phyloP scores from a whole-genome alignment of 2,113 vertebrate genomes.

The Campylomormyrus numenius region DNA sequence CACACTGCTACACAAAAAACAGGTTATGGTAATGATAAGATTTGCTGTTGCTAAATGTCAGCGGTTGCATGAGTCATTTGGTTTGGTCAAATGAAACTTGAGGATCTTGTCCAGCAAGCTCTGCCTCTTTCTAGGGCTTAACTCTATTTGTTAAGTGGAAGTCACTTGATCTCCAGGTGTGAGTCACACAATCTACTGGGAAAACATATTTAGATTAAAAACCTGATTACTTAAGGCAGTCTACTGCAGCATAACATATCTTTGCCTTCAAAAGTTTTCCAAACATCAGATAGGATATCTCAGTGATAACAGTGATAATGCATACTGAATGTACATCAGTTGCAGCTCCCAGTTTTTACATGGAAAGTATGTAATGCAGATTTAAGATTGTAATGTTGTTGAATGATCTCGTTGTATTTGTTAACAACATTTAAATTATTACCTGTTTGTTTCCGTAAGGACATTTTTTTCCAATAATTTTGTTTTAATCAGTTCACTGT shows the following conservation, averaged over 20 bases:
- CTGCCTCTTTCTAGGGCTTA: background rate
- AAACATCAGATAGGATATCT: background rate
- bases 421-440: background rate
- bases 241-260: background rate
- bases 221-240: background rate
- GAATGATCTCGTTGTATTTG: background rate
- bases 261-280: background rate
- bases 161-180: conserved; percentile 8
- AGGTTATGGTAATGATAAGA: background rate
- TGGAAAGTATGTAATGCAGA: background rate
- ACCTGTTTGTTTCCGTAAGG: background rate
- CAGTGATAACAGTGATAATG: background rate
- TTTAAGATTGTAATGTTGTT: background rate
- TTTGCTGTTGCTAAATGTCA: background rate
- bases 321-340: background rate
- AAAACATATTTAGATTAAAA: background rate
- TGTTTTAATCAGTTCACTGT: background rate
- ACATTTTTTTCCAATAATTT: background rate
- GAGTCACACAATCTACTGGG: background rate
- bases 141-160: conserved; percentile 1
- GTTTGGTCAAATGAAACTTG: background rate
- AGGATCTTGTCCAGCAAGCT: conserved; percentile 4
- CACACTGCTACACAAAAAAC: background rate
- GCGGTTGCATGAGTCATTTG: background rate
- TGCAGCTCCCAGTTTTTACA: background rate